phyloP scores from a whole-genome alignment of 30 jellyfish, hydroid and myxozoan species.

The Hydra vulgaris region DNA sequence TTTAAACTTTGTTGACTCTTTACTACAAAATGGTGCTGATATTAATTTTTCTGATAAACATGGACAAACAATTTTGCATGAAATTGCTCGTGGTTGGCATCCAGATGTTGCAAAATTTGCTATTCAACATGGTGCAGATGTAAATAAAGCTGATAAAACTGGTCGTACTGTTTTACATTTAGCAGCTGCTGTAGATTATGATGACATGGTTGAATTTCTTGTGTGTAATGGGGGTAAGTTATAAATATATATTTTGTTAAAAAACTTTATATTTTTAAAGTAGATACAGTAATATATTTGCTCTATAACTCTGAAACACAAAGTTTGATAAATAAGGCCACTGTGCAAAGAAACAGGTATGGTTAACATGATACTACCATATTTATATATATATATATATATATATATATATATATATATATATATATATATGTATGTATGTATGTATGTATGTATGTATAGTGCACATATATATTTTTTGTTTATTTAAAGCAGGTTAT shows the following conservation, averaged over 20 bases:
- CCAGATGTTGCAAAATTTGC: conserved; percentile 97
- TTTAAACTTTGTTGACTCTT: conserved; percentile 83
- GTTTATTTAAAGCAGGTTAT: no score
- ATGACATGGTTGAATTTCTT: conserved; percentile 89
- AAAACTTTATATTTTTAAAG: no score
- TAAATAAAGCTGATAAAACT: conserved; percentile 69
- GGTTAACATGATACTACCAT: no score
- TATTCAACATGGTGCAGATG: conserved; percentile 87
- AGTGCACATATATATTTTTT: no score
- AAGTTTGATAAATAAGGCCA: no score
- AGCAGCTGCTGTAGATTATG: conserved; percentile 99
- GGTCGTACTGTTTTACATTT: conserved; percentile 92
- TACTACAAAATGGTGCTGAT: conserved; percentile 93
- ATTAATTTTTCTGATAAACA: conserved; percentile 74
- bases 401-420: no score
- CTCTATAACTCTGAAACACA: no score
- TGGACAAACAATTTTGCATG: conserved; percentile 96
- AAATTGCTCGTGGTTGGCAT: conserved; percentile 97
- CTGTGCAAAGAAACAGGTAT: no score
- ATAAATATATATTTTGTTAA: background rate
- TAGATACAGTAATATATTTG: no score
- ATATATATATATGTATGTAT: no score
- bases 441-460: no score
- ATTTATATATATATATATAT: no score
- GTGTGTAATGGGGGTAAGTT: conserved; percentile 82